Evolutionary conservation across 1,140 invertebrate genomes (phyloP).

Genomic region (Caenorhabditis briggsae): DNA sequence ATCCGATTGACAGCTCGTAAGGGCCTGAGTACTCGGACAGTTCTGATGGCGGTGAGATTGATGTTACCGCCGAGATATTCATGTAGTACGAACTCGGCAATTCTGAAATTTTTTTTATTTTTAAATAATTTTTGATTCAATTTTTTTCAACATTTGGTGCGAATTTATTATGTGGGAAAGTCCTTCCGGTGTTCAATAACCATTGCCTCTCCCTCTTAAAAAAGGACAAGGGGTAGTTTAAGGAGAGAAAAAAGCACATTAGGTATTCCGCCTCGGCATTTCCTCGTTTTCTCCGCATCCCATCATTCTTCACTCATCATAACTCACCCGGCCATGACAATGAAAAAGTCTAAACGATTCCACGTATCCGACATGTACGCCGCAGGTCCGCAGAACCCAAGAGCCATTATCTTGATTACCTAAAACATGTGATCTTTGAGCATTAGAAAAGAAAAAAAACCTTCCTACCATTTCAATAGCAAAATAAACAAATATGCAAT

Average conservation of each 20-base stretch:
- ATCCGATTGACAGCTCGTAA: conserved; percentile 98
- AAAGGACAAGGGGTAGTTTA: conserved; percentile 1
- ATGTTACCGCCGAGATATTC: conserved; percentile 91
- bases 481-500: conserved; percentile 98
- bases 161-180: not conserved
- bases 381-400: conserved; percentile 94
- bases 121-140: not conserved
- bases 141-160: no score
- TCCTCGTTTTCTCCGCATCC: not conserved
- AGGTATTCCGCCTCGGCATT: conserved; percentile 44
- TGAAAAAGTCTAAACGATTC: conserved; percentile 97
- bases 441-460: no score
- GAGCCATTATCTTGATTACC: conserved; percentile 97
- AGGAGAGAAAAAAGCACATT: conserved; percentile 35
- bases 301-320: conserved; percentile 35
- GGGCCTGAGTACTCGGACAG: conserved; percentile 94
- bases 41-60: conserved; percentile 96
- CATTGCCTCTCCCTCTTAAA: not conserved
- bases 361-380: conserved; percentile 95
- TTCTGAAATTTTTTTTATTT: conserved; percentile 81
- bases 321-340: conserved; percentile 92
- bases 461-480: conserved; percentile 81
- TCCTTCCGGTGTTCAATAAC: not conserved
- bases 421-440: conserved; percentile 77
- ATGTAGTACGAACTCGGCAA: conserved; percentile 92